Conservation (phyloP, 2,113 vertebrate species). For the Onychorhynchus coronatus region DNA sequence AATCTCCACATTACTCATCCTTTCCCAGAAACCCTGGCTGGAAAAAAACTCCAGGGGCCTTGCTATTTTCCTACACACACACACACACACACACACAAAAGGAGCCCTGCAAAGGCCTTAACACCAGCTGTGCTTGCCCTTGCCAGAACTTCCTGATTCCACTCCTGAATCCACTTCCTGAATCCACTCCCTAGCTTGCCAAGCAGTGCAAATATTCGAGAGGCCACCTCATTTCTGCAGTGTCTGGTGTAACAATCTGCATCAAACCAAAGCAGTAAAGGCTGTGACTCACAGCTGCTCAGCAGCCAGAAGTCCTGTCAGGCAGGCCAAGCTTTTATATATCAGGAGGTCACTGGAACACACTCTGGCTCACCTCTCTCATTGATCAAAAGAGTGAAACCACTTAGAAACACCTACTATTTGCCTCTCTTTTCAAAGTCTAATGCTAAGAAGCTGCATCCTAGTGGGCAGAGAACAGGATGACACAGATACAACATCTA, state of each 20-base stretch:
- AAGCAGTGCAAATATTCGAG: conserved; percentile 64
- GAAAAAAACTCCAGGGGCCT: conserved; percentile 49
- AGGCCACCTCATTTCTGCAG: conserved; percentile 48
- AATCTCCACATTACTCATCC: conserved; percentile 57
- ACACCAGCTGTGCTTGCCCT: conserved; percentile 59
- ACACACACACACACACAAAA: background rate
- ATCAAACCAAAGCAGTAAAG: conserved; percentile 40
- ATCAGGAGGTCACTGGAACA: conserved; percentile 60
- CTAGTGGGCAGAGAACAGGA: conserved; percentile 15
- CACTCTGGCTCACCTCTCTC: conserved; percentile 64
- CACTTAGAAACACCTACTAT: conserved; percentile 15
- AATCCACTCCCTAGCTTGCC: conserved; percentile 61
- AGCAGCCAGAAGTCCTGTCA: conserved; percentile 30
- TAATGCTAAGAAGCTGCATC: background rate
- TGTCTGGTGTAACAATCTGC: conserved; percentile 41
- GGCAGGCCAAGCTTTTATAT: conserved; percentile 42
- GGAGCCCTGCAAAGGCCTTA: conserved; percentile 52
- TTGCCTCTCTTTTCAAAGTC: conserved; percentile 13
- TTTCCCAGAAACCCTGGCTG: conserved; percentile 60
- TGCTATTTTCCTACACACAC: conserved; percentile 22
- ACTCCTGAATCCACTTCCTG: too few species aligned
- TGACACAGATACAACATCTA: background rate
- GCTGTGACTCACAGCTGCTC: conserved; percentile 53
- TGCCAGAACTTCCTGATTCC: too few species aligned
- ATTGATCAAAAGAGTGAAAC: conserved; percentile 37